phyloP scores from a whole-genome alignment of 2,113 vertebrate genomes.

The Protomyctophum bolini region DNA sequence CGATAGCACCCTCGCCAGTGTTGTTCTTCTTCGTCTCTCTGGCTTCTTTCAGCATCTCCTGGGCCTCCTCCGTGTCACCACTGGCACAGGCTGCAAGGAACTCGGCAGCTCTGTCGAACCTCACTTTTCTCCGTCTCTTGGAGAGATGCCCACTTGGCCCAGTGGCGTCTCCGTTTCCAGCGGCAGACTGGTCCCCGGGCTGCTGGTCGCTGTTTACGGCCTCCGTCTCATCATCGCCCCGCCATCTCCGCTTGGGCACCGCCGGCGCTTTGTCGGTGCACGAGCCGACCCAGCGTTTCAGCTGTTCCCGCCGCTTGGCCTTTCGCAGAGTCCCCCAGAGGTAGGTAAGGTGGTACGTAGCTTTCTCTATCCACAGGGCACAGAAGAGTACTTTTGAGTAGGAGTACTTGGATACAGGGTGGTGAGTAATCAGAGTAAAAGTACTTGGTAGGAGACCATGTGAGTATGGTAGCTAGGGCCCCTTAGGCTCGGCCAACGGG shows the following conservation, averaged over 20 bases:
- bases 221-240: constrained; percentile 63
- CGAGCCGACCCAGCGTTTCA: constrained; percentile 84
- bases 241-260: constrained; percentile 73
- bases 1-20: constrained; percentile 19
- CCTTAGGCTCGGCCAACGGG: no score
- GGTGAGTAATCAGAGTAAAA: no score
- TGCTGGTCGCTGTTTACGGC: constrained; percentile 43
- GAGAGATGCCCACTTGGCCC: constrained; percentile 36
- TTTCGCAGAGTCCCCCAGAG: constrained; percentile 85
- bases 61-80: constrained; percentile 86
- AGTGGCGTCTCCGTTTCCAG: constrained; percentile 15
- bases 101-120: constrained; percentile 88
- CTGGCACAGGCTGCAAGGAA: constrained; percentile 89
- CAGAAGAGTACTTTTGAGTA: no score
- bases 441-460: no score
- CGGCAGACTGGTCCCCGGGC: constrained; percentile 20
- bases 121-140: constrained; percentile 75
- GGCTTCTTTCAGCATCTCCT: constrained; percentile 80
- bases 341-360: no score
- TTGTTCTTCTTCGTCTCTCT: constrained; percentile 33
- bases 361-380: no score
- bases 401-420: no score
- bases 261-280: constrained; percentile 74
- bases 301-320: constrained; percentile 85
- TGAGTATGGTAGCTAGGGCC: no score